phyloP scores from a whole-genome alignment of 2,113 vertebrate genomes.

The Pholis gunnellus region DNA sequence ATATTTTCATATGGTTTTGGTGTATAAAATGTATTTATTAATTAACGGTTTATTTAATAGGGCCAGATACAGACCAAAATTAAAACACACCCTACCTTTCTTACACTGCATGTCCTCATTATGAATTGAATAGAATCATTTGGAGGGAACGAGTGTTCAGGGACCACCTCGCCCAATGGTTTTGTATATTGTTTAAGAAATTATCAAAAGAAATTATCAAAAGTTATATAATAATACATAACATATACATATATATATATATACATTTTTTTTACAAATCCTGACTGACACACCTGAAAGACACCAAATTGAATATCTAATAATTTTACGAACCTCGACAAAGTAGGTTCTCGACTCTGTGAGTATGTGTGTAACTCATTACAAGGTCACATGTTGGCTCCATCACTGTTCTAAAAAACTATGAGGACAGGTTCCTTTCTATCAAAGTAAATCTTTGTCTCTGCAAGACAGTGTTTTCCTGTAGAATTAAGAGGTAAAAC shows the following conservation, averaged over 20 bases:
- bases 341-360: not conserved
- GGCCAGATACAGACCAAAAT: no score
- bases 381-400: not conserved
- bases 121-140: no score
- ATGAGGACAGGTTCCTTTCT: not conserved
- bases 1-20: no score
- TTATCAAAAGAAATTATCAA: not conserved
- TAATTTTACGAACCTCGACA: not conserved
- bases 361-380: not conserved
- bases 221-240: no score
- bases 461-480: slow-evolving; percentile 2
- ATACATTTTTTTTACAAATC: not conserved
- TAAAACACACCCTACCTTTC: no score
- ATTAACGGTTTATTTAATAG: no score
- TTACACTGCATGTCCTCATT: no score
- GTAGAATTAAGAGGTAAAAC: slow-evolving; percentile 31
- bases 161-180: no score
- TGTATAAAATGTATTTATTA: no score
- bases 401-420: not conserved
- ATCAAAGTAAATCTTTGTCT: slow-evolving; percentile 20
- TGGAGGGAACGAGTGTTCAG: no score
- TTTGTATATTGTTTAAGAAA: not conserved
- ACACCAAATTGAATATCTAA: not conserved
- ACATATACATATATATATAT: no score
- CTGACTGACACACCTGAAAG: not conserved